Base-by-base conservation (phyloP, 2,888 invertebrate genomes). In the Pelosia muscerda region DNA sequence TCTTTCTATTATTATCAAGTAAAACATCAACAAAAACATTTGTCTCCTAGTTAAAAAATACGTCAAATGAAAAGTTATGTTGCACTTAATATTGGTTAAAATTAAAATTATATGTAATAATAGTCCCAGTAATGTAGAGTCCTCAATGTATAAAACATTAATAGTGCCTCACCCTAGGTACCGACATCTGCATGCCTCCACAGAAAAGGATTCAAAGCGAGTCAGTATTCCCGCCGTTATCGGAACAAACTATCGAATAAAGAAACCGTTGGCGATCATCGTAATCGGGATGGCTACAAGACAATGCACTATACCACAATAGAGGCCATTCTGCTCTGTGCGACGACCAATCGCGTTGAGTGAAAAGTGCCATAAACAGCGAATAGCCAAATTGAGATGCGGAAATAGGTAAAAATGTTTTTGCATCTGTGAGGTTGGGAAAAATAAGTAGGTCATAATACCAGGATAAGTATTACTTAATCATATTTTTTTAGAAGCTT, bases 341-440 rank as follows among this genome's bases (percentile, higher is more conserved):
- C 79, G 78, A 84, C 86, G 87, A 88, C 91, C 93, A 94, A 93
- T 94, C 92, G 90, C 78, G 87, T 86, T 93, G 93, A 94, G 94
- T 94, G 94, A 94, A 93, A 92, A 91, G 90, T 91, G 92, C 92
- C 92, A 93, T 94, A 93, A 92, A 92, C 88, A 89, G 81, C 75
- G 84, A 89, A 86, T 86, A 81, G 84, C 83, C 83, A 85, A 79
- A 81, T 77, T 78, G 66, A 80, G 76, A 79, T 78, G 81, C 73
- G 76, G 74, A 77, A 76, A 72, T 82, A 84, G 84, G 85, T 76
- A 79, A 66, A 81, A 72, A 78, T 76, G 73, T 75, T 77, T 55
- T 72, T 77, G 79, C 81, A 77, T 83, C 81, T 81, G 74, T 78
- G 82, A 85, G 81, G 81, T 78, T 83, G 78, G 10, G 34, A 65